Evolutionary conservation across 2,888 invertebrate genomes (phyloP).

Genomic region (Dolichomitus sp.): DNA sequence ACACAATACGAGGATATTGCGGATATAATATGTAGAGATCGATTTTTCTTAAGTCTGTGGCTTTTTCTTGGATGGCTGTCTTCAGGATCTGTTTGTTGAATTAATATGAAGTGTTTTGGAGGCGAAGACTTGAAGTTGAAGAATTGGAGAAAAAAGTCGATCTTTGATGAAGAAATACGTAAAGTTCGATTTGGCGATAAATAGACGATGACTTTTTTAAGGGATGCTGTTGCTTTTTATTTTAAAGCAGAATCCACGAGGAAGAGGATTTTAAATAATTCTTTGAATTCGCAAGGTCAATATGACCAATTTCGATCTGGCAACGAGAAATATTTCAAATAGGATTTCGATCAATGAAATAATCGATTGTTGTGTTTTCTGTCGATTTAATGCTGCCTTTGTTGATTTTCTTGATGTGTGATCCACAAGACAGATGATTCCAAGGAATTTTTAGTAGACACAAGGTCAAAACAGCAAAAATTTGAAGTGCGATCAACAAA

Average conservation of each 20-base stretch:
- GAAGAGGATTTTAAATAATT: neutral
- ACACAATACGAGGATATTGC: neutral
- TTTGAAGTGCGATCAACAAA: neutral
- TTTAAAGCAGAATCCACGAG: neutral
- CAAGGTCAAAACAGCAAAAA: neutral
- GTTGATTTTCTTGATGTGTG: neutral
- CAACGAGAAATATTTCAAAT: neutral
- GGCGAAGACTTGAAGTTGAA: neutral
- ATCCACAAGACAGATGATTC: neutral
- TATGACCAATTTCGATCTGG: neutral
- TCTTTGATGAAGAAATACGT: neutral
- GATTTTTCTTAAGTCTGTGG: neutral
- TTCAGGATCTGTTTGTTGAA: neutral
- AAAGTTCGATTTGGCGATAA: neutral
- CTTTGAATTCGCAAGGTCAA: slow-evolving; percentile 23
- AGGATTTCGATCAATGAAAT: neutral
- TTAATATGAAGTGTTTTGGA: neutral
- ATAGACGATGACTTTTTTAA: neutral
- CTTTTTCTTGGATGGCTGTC: neutral
- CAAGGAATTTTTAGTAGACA: neutral
- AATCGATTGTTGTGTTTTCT: neutral
- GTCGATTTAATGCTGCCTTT: neutral
- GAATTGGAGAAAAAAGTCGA: neutral
- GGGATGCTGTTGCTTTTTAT: neutral
- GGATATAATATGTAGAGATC: neutral